phyloP scores from a whole-genome alignment of 92 coral and sea anemone genomes.

The Isaurus tuberculatus region DNA sequence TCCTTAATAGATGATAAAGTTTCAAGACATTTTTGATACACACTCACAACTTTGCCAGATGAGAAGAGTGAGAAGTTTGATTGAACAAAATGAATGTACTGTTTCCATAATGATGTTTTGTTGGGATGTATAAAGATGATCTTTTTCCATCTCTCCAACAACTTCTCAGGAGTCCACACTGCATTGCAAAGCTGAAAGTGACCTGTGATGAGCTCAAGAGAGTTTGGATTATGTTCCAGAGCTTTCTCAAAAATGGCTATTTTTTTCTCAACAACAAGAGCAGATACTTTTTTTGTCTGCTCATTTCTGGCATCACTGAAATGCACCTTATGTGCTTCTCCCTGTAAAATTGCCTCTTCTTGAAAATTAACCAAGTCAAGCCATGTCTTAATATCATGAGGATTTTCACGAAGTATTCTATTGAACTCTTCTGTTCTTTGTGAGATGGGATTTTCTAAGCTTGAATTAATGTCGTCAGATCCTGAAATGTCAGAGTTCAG shows the following conservation, averaged over 20 bases:
- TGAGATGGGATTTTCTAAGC: conserved; percentile 31
- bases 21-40: conserved; percentile 81
- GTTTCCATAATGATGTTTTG: conserved; percentile 81
- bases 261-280: conserved; percentile 77
- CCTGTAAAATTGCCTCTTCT: conserved; percentile 64
- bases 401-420: conserved; percentile 77
- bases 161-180: conserved; percentile 68
- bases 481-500: conserved; percentile 18
- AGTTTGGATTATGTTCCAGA: conserved; percentile 82
- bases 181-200: conserved; percentile 78
- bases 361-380: conserved; percentile 80
- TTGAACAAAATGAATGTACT: conserved; percentile 85
- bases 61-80: conserved; percentile 88
- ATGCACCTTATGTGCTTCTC: conserved; percentile 56
- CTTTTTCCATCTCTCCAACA: conserved; percentile 85
- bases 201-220: conserved; percentile 73
- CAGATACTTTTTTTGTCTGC: conserved; percentile 69
- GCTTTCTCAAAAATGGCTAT: conserved; percentile 91
- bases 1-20: conserved; percentile 89
- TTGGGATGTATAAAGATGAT: conserved; percentile 84
- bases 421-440: conserved; percentile 75
- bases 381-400: conserved; percentile 84
- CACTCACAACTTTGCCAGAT: conserved; percentile 64
- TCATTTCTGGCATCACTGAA: conserved; percentile 71
- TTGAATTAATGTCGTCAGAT: conserved; percentile 28